Percentiles rank a stretch among this genome's conserved stretches.
Evolutionary conservation across 2,797 vertebrate genomes (phyloP).

Genomic region (Myoxocephalus aenaeus): DNA sequence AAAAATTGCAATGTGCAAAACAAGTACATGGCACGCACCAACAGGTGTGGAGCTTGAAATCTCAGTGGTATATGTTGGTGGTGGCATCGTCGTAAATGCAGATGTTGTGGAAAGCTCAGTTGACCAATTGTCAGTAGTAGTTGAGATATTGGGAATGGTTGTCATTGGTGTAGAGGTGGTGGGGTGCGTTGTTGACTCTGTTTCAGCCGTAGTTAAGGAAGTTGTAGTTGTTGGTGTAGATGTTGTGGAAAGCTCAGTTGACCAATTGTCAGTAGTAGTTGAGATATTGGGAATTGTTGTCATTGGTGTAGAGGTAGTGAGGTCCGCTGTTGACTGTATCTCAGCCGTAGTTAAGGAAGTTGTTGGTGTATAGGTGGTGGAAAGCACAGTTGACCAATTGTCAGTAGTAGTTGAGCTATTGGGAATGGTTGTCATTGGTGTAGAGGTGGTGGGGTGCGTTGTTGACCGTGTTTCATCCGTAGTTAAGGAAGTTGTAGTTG

Average conservation of each 20-base stretch:
- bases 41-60: background rate
- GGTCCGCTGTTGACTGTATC: background rate
- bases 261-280: background rate
- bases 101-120: background rate
- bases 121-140: too few species aligned
- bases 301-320: background rate
- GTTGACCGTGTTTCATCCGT: background rate
- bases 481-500: background rate
- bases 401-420: background rate
- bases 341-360: background rate
- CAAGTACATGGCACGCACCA: background rate
- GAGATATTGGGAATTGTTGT: background rate
- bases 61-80: background rate
- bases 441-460: rapidly evolving
- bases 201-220: background rate
- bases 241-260: background rate
- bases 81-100: background rate
- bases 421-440: background rate
- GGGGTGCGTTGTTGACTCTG: too few species aligned
- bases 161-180: too few species aligned
- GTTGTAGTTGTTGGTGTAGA: background rate
- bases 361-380: background rate
- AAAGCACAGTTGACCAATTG: background rate
- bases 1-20: background rate
- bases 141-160: too few species aligned